phyloP scores from a whole-genome alignment of 2,888 invertebrate genomes.

The Lasioglossum marginatum region DNA sequence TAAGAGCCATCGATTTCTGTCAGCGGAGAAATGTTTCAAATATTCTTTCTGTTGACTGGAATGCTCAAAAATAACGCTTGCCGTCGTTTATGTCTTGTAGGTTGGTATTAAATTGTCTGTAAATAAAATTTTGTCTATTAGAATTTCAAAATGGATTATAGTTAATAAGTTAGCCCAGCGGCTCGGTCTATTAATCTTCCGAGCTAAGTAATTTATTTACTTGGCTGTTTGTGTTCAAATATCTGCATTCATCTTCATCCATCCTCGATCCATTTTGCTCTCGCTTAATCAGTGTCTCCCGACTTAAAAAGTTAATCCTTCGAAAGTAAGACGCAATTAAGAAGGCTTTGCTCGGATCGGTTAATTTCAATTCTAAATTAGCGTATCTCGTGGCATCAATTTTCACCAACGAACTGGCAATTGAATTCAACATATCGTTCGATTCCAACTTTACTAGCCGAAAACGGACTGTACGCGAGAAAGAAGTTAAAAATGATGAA shows the following conservation, averaged over 20 bases:
- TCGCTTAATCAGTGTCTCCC: neutral
- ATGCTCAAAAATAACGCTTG: neutral
- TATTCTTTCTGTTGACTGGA: neutral
- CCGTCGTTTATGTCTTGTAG: neutral
- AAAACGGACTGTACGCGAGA: neutral
- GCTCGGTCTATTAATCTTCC: constrained; percentile 3
- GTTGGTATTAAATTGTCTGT: neutral
- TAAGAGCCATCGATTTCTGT: neutral
- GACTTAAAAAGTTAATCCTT: constrained; percentile 1
- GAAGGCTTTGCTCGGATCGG: neutral
- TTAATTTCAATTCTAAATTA: neutral
- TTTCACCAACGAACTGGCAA: too few relatives aligned
- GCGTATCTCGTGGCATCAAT: neutral
- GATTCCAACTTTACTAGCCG: neutral
- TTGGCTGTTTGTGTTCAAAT: neutral
- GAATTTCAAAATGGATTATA: neutral
- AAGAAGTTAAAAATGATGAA: neutral
- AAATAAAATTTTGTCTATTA: neutral
- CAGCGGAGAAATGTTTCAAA: neutral
- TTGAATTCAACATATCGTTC: too few relatives aligned
- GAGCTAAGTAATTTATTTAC: neutral
- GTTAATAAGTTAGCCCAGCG: neutral
- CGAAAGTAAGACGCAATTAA: neutral
- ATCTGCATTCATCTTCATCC: constrained; percentile 12
- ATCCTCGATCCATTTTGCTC: neutral